phyloP scores from a whole-genome alignment of 2,797 vertebrate species.

The Eidolon dupreanum region DNA sequence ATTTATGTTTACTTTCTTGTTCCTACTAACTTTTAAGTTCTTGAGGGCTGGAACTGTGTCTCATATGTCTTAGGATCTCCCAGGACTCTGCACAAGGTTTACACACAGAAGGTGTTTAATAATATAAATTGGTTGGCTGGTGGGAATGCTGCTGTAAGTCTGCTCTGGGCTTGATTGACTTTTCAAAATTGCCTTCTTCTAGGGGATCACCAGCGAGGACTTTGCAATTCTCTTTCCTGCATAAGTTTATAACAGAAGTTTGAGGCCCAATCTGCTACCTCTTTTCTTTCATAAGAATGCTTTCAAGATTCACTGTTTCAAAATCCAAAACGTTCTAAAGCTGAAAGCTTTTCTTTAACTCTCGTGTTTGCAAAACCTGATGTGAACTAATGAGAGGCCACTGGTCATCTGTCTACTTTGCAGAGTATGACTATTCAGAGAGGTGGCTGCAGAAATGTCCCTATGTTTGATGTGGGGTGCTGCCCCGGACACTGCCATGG shows the following conservation, averaged over 20 bases:
- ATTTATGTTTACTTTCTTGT: neutral
- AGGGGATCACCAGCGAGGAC: neutral
- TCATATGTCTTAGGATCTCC: neutral
- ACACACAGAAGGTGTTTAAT: neutral
- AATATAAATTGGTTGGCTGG: neutral
- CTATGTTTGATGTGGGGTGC: neutral
- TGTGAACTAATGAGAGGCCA: neutral
- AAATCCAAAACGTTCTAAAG: neutral
- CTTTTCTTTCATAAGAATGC: neutral
- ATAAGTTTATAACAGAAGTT: neutral
- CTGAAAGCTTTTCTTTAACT: neutral
- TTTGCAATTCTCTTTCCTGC: neutral
- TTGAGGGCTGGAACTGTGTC: neutral
- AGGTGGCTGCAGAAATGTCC: neutral
- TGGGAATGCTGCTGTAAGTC: neutral
- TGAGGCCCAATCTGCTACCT: neutral
- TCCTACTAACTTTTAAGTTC: neutral
- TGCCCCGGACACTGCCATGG: neutral
- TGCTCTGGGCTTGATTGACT: neutral
- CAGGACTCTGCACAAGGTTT: neutral
- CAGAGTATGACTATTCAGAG: neutral
- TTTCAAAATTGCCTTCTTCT: neutral
- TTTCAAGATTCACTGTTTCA: neutral
- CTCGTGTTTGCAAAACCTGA: neutral
- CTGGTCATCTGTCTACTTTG: rapidly evolving